Conservation (phyloP, 2,797 vertebrate species). For the Eurystomus glaucurus region DNA sequence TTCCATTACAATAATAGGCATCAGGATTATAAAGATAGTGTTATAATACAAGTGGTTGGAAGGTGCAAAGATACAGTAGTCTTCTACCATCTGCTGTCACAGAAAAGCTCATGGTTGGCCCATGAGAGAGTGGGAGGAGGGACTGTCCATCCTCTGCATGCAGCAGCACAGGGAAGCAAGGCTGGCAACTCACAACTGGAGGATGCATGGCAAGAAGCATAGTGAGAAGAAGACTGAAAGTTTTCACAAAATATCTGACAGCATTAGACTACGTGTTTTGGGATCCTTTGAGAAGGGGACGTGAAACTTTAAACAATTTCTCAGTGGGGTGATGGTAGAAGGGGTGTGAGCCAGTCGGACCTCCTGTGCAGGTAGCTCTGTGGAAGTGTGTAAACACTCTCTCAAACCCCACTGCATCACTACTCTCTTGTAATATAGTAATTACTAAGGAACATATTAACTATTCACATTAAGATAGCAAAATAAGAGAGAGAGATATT, state of each 20-base stretch:
- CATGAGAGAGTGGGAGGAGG: neutral
- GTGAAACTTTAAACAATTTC: neutral
- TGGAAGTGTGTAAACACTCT: neutral
- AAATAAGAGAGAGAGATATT: neutral
- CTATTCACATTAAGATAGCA: neutral
- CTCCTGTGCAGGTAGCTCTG: neutral
- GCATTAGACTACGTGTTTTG: neutral
- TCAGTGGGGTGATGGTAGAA: neutral
- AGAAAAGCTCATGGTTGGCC: neutral
- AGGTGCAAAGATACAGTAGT: neutral
- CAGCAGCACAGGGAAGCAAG: neutral
- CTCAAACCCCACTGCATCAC: neutral
- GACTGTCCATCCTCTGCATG: rapidly evolving
- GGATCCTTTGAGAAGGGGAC: neutral
- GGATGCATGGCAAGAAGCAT: neutral
- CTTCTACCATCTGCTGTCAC: neutral
- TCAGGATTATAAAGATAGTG: neutral
- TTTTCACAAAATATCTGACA: neutral
- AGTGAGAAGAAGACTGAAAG: neutral
- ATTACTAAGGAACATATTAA: neutral
- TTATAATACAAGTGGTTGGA: neutral
- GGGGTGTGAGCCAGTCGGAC: neutral
- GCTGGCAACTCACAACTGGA: neutral
- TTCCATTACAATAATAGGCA: neutral
- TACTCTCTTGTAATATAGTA: neutral